A percentile compares a stretch with the other conserved stretches of the same genome.
Evolutionary conservation across 2,888 invertebrate genomes (phyloP).

Genomic region (Unio delphinus): DNA sequence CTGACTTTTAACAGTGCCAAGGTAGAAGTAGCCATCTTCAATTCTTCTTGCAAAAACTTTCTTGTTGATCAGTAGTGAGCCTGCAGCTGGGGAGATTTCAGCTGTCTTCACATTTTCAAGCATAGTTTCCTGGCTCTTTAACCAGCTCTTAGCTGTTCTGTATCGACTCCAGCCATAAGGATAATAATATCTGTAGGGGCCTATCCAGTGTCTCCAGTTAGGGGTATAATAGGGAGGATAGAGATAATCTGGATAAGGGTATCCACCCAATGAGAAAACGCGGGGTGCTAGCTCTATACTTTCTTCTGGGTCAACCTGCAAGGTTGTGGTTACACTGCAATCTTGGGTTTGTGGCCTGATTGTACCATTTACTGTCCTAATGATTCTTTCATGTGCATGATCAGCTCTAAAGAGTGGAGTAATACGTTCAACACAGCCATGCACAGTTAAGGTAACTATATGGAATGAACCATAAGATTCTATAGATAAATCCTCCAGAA

Average conservation of each 20-base stretch:
- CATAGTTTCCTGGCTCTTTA: conserved; percentile 57
- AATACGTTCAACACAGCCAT: conserved; percentile 66
- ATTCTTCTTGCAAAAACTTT: conserved; percentile 65
- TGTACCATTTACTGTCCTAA: conserved; percentile 61
- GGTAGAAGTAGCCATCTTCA: conserved; percentile 69
- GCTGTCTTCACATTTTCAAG: conserved; percentile 36
- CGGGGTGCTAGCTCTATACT: conserved; percentile 37
- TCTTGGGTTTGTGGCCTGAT: conserved; percentile 49
- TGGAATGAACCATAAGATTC: conserved; percentile 69
- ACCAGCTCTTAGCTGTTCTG: conserved; percentile 57
- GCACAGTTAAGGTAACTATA: conserved; percentile 59
- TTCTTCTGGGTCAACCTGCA: conserved; percentile 58
- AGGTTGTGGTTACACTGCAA: conserved; percentile 59
- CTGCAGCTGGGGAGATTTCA: conserved; percentile 61
- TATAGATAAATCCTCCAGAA: conserved; percentile 65
- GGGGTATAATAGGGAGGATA: conserved; percentile 27
- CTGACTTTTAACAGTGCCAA: conserved; percentile 68
- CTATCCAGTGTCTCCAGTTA: conserved; percentile 29
- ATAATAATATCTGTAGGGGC: conserved; percentile 50
- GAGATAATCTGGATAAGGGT: conserved; percentile 9
- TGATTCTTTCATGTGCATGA: conserved; percentile 53
- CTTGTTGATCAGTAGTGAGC: conserved; percentile 65
- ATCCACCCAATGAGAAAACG: conserved; percentile 22
- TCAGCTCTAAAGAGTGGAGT: conserved; percentile 65
- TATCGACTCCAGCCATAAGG: conserved; percentile 61